These are phyloP conservation scores for Oophaga pumilio DNA, from an alignment of 2,113 vertebrate species.

Conservation along the genomic window DNA sequence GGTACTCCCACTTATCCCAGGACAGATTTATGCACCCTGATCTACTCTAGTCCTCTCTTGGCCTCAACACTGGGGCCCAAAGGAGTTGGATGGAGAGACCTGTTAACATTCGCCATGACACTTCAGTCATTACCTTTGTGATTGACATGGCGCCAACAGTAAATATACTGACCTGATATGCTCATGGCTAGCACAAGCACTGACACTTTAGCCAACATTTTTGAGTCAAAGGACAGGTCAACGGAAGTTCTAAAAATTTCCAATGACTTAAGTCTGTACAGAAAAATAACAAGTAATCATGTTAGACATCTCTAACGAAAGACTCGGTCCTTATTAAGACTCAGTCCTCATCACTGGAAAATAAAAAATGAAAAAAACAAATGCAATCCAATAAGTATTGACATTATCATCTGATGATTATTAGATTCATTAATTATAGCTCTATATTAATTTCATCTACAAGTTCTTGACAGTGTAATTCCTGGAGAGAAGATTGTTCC, in stretches of 20 bases:
- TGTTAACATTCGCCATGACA: too few species aligned
- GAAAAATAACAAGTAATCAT: neutral
- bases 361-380: neutral
- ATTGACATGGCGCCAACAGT: neutral
- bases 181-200: conserved; percentile 66
- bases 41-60: too few species aligned
- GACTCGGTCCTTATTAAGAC: neutral
- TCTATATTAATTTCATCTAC: neutral
- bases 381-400: too few species aligned
- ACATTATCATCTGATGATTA: neutral
- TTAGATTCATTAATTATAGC: neutral
- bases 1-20: too few species aligned
- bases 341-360: neutral
- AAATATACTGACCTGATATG: conserved; percentile 64
- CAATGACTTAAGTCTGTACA: neutral
- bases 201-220: conserved; percentile 66
- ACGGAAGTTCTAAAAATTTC: conserved; percentile 62
- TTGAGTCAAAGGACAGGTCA: conserved; percentile 13
- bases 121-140: too few species aligned
- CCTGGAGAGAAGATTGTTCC: neutral
- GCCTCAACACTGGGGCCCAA: too few species aligned
- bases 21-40: too few species aligned
- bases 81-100: too few species aligned
- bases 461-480: neutral
- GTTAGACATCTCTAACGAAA: neutral